Evolutionary conservation across 2,888 invertebrate species (phyloP), one percentile per base, ranked within the genome.

Genomic region (Mythimna pallens): DNA sequence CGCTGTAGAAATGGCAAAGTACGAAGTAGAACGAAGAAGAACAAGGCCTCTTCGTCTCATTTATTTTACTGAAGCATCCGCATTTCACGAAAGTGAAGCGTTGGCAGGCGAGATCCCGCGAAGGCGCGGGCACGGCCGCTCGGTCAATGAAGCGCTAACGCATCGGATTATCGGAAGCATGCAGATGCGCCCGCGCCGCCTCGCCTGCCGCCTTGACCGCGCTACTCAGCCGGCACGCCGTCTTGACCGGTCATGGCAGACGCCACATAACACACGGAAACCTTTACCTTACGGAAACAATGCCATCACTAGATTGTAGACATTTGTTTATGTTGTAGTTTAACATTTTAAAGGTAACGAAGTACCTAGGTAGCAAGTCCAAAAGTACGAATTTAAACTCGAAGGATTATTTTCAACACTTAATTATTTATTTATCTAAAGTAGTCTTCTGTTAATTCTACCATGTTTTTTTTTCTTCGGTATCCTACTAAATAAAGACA

Each of bases 181-280:
- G 74, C 69, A 63, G 61, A 71, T 57, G 73, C 67, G 74, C 68
- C 63, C 71, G 82, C 85, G 87, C 85, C 89, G 90, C 86, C 84
- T 88, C 88, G 83, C 82, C 88, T 83, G 80, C 86, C 68, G 85
- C 94, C 94, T 93, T 94, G 93, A 92, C 93, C 93, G 89, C 90
- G 85, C 88, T 89, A 88, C 87, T 91, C 90, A 91, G 83, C 91
- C 90, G 88, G 86, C 79, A 84, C 83, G 76, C 76, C 65, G 76
- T 76, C 52, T 75, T 83, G 78, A 85, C 87, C 86, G 80, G 79
- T 84, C 88, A 89, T 74, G 79, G 83, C 80, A 73, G 83, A 83
- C 81, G 75, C 73, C 76, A 80, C 70, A 65, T 79, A 73, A 66
- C 79, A 78, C 74, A 79, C 82, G 70, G 71, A 82, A 78, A 78